Evolutionary conservation across 1,140 invertebrate genomes (phyloP).

Genomic region (Phenacoccus solenopsis): DNA sequence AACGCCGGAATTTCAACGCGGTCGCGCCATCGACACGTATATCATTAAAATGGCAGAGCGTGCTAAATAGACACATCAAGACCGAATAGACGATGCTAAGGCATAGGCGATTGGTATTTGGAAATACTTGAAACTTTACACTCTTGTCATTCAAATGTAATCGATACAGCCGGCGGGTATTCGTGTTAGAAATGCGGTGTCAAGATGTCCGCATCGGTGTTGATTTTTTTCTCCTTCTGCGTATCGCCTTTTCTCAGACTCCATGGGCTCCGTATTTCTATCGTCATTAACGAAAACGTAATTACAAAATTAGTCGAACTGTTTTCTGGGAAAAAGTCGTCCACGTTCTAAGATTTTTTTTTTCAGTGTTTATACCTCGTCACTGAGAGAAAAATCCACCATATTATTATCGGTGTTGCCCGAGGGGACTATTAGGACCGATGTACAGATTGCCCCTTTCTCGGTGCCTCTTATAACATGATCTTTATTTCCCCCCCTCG

Average conservation of each 20-base stretch:
- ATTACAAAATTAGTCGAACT: conserved; percentile 14
- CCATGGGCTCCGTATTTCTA: conserved; percentile 6
- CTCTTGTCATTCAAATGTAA: neutral
- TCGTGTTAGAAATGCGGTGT: neutral
- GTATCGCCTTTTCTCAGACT: neutral
- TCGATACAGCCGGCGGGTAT: neutral
- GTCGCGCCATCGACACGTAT: too few relatives aligned
- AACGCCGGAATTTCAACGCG: neutral
- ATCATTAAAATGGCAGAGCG: neutral
- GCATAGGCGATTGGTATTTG: too few relatives aligned
- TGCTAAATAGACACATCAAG: neutral
- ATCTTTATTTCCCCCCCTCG: neutral
- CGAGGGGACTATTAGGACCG: conserved; percentile 12
- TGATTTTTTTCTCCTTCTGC: neutral
- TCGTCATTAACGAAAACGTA: conserved; percentile 13
- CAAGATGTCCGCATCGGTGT: neutral
- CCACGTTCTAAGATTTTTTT: conserved; percentile 10
- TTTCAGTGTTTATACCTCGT: conserved; percentile 15
- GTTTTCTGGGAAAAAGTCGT: conserved; percentile 16
- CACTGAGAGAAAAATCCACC: conserved; percentile 12
- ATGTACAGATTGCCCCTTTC: conserved; percentile 2
- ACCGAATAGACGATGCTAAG: neutral
- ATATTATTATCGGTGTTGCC: conserved; percentile 16
- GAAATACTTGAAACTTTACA: neutral
- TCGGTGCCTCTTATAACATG: conserved; percentile 10